A percentile compares a stretch with the other conserved stretches of the same genome.
Evolutionary conservation across 2,888 invertebrate genomes (phyloP).

Genomic region (Flexamia atlantica): DNA sequence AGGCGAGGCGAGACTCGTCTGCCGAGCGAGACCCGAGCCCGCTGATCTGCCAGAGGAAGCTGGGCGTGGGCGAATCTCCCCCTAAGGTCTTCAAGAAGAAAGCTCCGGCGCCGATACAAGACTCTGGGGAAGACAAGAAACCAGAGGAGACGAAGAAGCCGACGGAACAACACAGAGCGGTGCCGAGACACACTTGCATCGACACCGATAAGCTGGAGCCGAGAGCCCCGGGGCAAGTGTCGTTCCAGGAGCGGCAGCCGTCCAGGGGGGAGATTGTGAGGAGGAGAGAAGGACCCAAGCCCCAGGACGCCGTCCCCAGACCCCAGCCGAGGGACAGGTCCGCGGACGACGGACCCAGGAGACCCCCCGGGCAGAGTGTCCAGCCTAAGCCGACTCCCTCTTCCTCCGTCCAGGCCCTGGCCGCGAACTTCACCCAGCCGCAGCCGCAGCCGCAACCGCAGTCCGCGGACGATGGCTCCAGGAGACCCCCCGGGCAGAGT

Average conservation of each 20-base stretch:
- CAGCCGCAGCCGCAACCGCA: not conserved
- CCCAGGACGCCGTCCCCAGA: conserved; percentile 40
- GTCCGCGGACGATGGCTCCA: not conserved
- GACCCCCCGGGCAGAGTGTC: conserved; percentile 18
- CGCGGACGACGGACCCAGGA: conserved; percentile 37
- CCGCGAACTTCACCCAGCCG: not conserved
- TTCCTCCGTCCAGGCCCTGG: not conserved
- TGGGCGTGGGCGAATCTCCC: conserved; percentile 73
- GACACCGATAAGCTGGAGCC: conserved; percentile 33
- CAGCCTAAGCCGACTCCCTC: not conserved
- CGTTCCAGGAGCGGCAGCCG: conserved; percentile 51
- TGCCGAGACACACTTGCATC: conserved; percentile 23
- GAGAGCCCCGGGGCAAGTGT: not conserved
- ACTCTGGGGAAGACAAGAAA: conserved; percentile 29
- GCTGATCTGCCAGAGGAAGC: conserved; percentile 52
- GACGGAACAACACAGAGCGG: conserved; percentile 7
- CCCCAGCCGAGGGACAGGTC: conserved; percentile 46
- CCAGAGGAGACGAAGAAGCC: conserved; percentile 64
- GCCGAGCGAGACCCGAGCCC: conserved; percentile 59
- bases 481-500: not conserved
- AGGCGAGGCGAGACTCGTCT: conserved; percentile 25
- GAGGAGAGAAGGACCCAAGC: conserved; percentile 45
- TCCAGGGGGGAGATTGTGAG: conserved; percentile 33
- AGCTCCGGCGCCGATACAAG: conserved; percentile 69
- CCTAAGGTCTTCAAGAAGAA: conserved; percentile 77